Percentiles rank a stretch among this genome's conserved stretches.
Conservation (phyloP, 1,140 invertebrate genomes). For the Hesperophylax magnus region DNA sequence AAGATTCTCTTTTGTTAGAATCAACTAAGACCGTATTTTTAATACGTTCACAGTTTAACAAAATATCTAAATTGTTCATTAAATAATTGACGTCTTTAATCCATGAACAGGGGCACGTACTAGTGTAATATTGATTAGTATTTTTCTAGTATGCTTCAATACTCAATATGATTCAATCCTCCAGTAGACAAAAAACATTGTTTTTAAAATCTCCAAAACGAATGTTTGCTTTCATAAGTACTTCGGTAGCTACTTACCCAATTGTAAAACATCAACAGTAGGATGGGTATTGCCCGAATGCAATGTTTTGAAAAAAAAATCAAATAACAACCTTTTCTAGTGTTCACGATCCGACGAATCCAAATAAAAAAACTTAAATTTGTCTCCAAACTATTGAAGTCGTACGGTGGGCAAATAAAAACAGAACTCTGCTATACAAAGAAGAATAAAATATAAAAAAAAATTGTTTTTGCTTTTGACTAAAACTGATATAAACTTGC, state of each 20-base stretch:
- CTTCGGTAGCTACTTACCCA: not conserved
- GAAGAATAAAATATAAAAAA: too few relatives aligned
- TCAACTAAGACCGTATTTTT: too few relatives aligned
- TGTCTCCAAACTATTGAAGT: conserved; percentile 45
- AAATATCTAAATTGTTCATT: too few relatives aligned
- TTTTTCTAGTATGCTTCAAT: too few relatives aligned
- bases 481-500: too few relatives aligned
- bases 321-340: conserved; percentile 38
- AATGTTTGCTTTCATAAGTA: not conserved
- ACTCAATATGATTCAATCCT: too few relatives aligned
- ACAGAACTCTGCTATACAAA: not conserved
- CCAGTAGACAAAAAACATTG: not conserved
- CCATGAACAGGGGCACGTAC: too few relatives aligned
- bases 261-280: conserved; percentile 28
- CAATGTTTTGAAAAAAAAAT: conserved; percentile 36
- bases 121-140: too few relatives aligned
- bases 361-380: conserved; percentile 45
- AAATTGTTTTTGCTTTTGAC: too few relatives aligned
- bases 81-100: too few relatives aligned
- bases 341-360: conserved; percentile 37
- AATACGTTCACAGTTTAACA: too few relatives aligned
- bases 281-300: conserved; percentile 24
- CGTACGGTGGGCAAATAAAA: conserved; percentile 32
- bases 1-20: too few relatives aligned
- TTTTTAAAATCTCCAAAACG: conserved; percentile 1